Evolutionary conservation across 2,113 vertebrate species (phyloP).

Genomic region (Platichthys stellatus): DNA sequence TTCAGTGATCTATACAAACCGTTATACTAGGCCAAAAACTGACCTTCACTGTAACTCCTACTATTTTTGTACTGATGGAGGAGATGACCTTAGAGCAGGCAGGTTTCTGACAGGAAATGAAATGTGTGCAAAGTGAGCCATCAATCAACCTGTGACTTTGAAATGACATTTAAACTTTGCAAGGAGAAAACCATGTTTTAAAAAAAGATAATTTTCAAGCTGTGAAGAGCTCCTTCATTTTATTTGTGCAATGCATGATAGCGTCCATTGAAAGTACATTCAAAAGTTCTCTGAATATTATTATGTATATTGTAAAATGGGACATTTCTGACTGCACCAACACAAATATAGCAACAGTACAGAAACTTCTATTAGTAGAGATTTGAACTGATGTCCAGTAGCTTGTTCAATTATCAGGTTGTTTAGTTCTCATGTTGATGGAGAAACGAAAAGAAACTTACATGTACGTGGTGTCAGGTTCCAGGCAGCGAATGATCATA

Average conservation of each 20-base stretch:
- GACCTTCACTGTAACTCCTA: too few species aligned
- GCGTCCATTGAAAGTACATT: not conserved
- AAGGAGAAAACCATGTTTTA: too few species aligned
- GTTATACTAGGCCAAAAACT: too few species aligned
- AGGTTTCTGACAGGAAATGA: not conserved
- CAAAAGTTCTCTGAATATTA: not conserved
- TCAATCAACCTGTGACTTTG: too few species aligned
- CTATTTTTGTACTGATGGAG: not conserved
- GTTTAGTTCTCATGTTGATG: not conserved
- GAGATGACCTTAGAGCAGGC: not conserved
- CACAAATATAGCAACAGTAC: not conserved
- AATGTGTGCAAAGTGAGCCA: not conserved
- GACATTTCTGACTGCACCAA: not conserved
- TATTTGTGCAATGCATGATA: not conserved
- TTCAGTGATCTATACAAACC: too few species aligned
- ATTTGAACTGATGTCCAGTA: not conserved
- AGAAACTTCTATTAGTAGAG: not conserved
- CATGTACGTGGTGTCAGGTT: slow-evolving; percentile 96
- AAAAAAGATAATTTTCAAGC: too few species aligned
- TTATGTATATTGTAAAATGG: not conserved
- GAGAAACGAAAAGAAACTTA: slow-evolving; percentile 76
- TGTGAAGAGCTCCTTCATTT: not conserved
- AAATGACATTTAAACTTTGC: too few species aligned
- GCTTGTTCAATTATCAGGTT: not conserved
- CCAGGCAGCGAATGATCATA: slow-evolving; percentile 93